Evolutionary conservation across 2,888 invertebrate genomes (phyloP).

Genomic region (Heliconius erato): DNA sequence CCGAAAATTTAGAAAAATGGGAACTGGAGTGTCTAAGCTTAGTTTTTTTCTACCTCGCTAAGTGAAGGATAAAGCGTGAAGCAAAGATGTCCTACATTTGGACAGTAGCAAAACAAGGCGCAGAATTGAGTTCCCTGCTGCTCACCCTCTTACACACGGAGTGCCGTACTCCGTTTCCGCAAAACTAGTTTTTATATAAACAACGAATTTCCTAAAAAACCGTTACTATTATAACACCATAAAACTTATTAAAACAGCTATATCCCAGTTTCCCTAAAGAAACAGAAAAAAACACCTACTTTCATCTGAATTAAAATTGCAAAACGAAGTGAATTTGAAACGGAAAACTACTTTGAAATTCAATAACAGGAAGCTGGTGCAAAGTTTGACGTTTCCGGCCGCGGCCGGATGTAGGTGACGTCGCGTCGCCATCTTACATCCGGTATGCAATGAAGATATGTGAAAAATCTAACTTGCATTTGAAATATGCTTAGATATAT

Average conservation of each 20-base stretch:
- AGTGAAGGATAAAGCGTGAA: too few species aligned
- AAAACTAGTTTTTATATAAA: too few species aligned
- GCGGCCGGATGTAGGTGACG: slow-evolving; percentile 48
- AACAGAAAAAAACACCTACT: slow-evolving; percentile 4
- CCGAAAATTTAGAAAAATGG: too few species aligned
- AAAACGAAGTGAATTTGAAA: slow-evolving; percentile 49
- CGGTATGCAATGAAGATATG: slow-evolving; percentile 47
- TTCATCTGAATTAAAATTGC: slow-evolving; percentile 43
- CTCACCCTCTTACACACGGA: too few species aligned
- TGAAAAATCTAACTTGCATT: slow-evolving; percentile 46
- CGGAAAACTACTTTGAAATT: slow-evolving; percentile 52
- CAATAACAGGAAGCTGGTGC: slow-evolving; percentile 53
- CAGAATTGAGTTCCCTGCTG: too few species aligned
- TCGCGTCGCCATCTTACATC: slow-evolving; percentile 50
- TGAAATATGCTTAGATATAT: slow-evolving; percentile 29
- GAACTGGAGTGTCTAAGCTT: too few species aligned
- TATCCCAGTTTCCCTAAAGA: neutral
- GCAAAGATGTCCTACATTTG: too few species aligned
- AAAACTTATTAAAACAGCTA: neutral
- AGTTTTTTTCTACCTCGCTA: too few species aligned
- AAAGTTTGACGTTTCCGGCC: slow-evolving; percentile 54
- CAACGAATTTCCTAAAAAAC: neutral
- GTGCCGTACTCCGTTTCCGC: too few species aligned
- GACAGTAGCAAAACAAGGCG: too few species aligned
- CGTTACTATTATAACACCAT: neutral